Evolutionary conservation across 1,140 invertebrate species (phyloP).

Genomic region (Drosophila cardini): DNA sequence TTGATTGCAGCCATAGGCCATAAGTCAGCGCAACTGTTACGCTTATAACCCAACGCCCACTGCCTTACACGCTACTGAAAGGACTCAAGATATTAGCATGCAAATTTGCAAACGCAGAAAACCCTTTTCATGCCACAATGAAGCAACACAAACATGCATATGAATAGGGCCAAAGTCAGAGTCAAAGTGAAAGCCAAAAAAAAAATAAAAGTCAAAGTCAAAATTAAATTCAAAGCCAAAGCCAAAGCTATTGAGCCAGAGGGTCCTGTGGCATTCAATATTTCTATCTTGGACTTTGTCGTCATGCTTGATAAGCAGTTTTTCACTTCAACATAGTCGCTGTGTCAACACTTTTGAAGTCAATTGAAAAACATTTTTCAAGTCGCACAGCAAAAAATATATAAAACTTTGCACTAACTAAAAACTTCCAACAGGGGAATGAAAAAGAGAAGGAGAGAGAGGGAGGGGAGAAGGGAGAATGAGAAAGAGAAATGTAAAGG

Average conservation of each 20-base stretch:
- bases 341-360: constrained; percentile 45
- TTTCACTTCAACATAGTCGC: constrained; percentile 17
- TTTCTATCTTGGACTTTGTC: background rate
- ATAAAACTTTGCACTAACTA: constrained; percentile 27
- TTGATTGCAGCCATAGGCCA: constrained; percentile 6
- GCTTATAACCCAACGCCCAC: background rate
- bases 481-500: background rate
- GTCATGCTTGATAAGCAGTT: constrained; percentile 60
- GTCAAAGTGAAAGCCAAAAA: background rate
- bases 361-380: constrained; percentile 53
- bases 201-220: background rate
- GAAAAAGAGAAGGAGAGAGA: background rate
- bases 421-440: constrained; percentile 6
- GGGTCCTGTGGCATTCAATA: background rate
- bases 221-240: background rate
- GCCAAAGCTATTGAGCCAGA: background rate
- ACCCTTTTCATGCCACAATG: constrained; percentile 11
- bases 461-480: too few relatives aligned
- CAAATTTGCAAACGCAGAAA: background rate
- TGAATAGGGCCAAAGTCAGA: background rate
- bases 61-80: too few relatives aligned
- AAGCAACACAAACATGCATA: background rate
- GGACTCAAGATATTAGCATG: background rate
- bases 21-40: constrained; percentile 8
- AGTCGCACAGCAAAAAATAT: constrained; percentile 29